Evolutionary conservation across 1,140 invertebrate genomes (phyloP), one percentile per base, ranked within the genome.

Genomic region (Listronotus oregonensis): DNA sequence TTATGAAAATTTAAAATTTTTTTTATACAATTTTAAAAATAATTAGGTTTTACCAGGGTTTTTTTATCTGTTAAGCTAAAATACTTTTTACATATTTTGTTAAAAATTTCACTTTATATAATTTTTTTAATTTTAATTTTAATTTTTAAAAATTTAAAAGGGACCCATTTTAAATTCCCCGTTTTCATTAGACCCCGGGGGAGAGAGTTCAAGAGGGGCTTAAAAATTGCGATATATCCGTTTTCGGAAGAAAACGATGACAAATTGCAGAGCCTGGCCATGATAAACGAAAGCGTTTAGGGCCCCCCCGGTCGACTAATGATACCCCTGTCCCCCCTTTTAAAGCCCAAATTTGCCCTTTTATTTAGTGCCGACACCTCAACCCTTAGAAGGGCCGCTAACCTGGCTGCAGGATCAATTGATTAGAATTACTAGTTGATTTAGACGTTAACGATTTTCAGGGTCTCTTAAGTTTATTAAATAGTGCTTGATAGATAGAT

Each of bases 261-360:
- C 75, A 77, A 76, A 77, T 77, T 73, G 71, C 74, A 70, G 44
- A 73, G 74, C 72, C 72, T 77, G 73, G 65, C 60, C 66, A 64
- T 75, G 73, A 77, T 77, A 76, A 77, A 77, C 74, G 74, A 74
- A 65, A 66, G 59, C 74, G 72, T 73, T 77, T 77, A 77, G 71
- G 67, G 66, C 68, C 70, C 74, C 75, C 71, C 62, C 68, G 73
- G 72, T 66, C 71, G 71, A 74, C 74, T 77, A 77, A 77, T 75
- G 75, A 77, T 73, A 70, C 69, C 71, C 71, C 73, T 70, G 70
- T 69, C 71, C 73, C 64, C 73, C 72, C 74, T 70, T 73, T n/a
- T 70, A 71, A 71, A 69, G 68, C 73, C 70, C 71, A 75, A 74
- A 76, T 76, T 74, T 69, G 71, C 72, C 71, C 73, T 77, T 77